Evolutionary conservation across 2,113 vertebrate species (phyloP).

Genomic region (Cottus gobio): DNA sequence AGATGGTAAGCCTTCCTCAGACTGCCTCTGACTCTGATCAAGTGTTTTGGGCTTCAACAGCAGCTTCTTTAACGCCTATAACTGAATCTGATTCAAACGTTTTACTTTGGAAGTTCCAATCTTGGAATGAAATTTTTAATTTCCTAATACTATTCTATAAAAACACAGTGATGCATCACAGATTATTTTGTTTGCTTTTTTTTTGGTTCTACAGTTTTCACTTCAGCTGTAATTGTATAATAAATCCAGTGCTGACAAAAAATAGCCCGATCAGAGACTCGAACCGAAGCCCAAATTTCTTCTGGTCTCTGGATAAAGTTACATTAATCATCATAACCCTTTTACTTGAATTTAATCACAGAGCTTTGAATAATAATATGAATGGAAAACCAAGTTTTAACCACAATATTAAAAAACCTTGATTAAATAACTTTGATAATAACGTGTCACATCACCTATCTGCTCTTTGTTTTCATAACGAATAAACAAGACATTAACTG

Average conservation of each 20-base stretch:
- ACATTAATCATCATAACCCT: background rate
- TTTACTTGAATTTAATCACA: background rate
- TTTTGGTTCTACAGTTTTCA: background rate
- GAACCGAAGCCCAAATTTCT: background rate
- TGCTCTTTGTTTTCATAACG: background rate
- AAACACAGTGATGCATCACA: background rate
- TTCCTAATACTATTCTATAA: background rate
- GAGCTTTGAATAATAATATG: background rate
- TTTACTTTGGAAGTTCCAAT: background rate
- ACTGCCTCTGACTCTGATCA: background rate
- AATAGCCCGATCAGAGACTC: background rate
- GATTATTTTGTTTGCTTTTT: background rate
- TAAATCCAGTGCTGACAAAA: background rate
- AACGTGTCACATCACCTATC: background rate
- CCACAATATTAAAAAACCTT: no score
- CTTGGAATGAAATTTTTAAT: no score
- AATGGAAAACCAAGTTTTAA: background rate
- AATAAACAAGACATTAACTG: background rate
- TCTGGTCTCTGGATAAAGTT: background rate
- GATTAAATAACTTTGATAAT: background rate
- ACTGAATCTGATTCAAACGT: background rate
- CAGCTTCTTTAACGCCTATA: background rate
- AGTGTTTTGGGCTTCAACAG: background rate
- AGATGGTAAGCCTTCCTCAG: slow-evolving; percentile 86
- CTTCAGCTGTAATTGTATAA: background rate